These are phyloP conservation scores for Pogonocherus hispidulus DNA, from an alignment of 2,888 invertebrate genomes.

Conservation along the genomic window DNA sequence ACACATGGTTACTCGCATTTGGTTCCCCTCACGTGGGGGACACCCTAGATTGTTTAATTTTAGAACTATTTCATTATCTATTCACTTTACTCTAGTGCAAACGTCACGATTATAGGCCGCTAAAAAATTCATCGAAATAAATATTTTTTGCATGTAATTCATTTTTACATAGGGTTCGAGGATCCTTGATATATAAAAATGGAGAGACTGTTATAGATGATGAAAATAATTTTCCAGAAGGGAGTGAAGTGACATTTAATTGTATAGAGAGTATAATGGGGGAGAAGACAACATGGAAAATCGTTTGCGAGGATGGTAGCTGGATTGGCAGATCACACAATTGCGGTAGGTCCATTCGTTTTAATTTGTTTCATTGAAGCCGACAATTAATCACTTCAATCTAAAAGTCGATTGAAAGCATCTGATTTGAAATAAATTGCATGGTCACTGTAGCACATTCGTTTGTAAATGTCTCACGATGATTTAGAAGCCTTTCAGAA, in stretches of 20 bases:
- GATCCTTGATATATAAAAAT: slow-evolving; percentile 83
- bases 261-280: slow-evolving; percentile 87
- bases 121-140: too few relatives aligned
- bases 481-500: too few relatives aligned
- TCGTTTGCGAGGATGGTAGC: slow-evolving; percentile 86
- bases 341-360: slow-evolving; percentile 75
- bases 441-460: background rate
- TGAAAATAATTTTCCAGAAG: slow-evolving; percentile 81
- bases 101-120: too few relatives aligned
- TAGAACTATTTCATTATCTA: too few relatives aligned
- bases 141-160: too few relatives aligned
- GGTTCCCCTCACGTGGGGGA: too few relatives aligned
- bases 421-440: slow-evolving; percentile 16
- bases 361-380: slow-evolving; percentile 10
- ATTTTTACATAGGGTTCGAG: slow-evolving; percentile 74
- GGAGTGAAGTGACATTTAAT: slow-evolving; percentile 86
- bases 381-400: slow-evolving; percentile 14
- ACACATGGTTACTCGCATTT: too few relatives aligned
- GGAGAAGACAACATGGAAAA: slow-evolving; percentile 87
- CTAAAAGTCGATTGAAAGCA: slow-evolving; percentile 12
- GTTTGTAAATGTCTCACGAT: background rate
- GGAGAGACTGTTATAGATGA: slow-evolving; percentile 78
- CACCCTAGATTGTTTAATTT: too few relatives aligned
- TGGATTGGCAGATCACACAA: slow-evolving; percentile 87
- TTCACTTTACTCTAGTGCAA: too few relatives aligned